Base-by-base conservation (phyloP, 2,113 vertebrate genomes). In the Rhinolophus ferrumequinum region DNA sequence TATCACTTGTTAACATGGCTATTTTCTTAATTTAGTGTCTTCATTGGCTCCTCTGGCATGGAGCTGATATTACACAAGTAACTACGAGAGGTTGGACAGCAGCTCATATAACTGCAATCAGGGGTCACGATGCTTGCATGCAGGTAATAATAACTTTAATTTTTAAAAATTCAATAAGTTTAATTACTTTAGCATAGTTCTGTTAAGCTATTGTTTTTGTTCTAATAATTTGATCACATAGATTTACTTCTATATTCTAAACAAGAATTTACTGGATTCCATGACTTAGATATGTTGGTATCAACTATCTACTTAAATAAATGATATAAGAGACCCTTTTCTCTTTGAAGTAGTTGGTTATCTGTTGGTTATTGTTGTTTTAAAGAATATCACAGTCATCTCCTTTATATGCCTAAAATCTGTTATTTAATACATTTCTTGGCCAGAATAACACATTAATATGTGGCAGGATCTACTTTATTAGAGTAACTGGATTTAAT, bases 11-110 rank as follows among this genome's bases (percentile, higher is more conserved):
- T 95, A 96, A 89, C 44, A 44, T 80, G 33, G 14, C 94, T 82
- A 28, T 95, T 92, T 85, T 92, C 84, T 96, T 82, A 41, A 85
- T 52, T 38, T 97, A 99, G 99, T 99, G 99, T 97, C 98, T 99
- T 90, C 99, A 99, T 41, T 99, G 99, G 99, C 93, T 99, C 79
- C 98, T 99, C 0, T 99, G 98, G 99, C 98, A 98, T 0, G 98
- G 99, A 77, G 99, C 99, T 81, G 98, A 99, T 77, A 41, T 79
- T 9, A 85, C 97, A 0, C 52, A 6, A 0, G 91, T 96, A 16
- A 98, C 99, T 0, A 52, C 9, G 0, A 77, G 98, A 96, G 98
- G 99, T 18, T 99, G 99, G 99, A 99, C 99, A 13, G 98, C 98
- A 3, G 98, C 98, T 95, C 99, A 99, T 58, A 96, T 99, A 0